Evolutionary conservation across 2,113 vertebrate genomes (phyloP).

Genomic region (Leucosticte australis): DNA sequence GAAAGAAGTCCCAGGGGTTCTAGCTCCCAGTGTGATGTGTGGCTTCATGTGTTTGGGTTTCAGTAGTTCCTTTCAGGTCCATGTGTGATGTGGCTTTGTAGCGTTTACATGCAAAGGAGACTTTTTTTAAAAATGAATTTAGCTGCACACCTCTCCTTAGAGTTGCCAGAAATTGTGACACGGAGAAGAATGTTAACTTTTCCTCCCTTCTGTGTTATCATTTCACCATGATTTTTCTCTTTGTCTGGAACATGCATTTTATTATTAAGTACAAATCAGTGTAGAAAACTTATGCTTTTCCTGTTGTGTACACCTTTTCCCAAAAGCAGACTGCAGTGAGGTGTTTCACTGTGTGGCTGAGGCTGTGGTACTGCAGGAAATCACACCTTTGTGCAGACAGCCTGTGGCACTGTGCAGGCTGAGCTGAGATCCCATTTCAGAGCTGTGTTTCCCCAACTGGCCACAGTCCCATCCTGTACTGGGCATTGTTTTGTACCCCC

Average conservation of each 20-base stretch:
- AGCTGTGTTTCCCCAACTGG: neutral
- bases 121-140: neutral
- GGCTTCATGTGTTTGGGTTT: neutral
- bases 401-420: neutral
- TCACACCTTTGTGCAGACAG: neutral
- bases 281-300: neutral
- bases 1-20: neutral
- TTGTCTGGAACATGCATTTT: neutral
- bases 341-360: neutral
- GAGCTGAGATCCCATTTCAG: neutral
- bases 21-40: neutral
- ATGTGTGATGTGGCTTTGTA: neutral
- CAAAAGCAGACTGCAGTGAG: neutral
- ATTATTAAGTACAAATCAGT: neutral
- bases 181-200: neutral
- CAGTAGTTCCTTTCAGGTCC: neutral
- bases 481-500: neutral
- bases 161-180: neutral
- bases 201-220: neutral
- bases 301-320: neutral
- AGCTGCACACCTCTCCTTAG: neutral
- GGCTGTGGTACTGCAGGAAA: neutral
- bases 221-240: neutral
- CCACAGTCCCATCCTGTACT: neutral
- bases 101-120: neutral